These are phyloP conservation scores for Hetaerina titia DNA, from an alignment of 2,888 invertebrate genomes.

Conservation along the genomic window DNA sequence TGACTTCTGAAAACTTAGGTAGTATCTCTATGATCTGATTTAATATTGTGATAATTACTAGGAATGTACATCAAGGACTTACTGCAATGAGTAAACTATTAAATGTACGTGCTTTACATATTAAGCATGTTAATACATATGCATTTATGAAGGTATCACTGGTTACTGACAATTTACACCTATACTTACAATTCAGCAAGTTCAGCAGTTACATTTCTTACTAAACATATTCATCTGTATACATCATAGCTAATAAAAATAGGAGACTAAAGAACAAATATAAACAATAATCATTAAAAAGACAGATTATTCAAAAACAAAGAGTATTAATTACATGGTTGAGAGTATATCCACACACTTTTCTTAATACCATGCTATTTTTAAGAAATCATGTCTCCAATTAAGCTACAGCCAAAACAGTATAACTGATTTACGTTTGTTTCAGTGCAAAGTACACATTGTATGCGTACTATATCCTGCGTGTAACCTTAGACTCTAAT, in stretches of 20 bases:
- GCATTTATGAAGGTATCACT: not conserved
- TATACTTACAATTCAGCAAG: not conserved
- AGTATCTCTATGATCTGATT: no score
- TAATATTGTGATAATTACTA: no score
- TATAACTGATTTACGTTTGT: not conserved
- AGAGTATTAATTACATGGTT: not conserved
- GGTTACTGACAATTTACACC: not conserved
- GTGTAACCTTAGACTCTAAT: not conserved
- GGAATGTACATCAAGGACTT: not conserved
- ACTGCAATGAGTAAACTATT: not conserved
- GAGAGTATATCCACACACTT: not conserved
- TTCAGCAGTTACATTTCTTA: not conserved
- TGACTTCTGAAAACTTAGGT: no score
- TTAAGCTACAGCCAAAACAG: not conserved
- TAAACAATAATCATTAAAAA: not conserved
- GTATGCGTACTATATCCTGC: not conserved
- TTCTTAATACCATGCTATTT: not conserved
- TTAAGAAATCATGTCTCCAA: not conserved
- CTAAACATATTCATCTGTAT: not conserved
- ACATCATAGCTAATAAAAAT: not conserved
- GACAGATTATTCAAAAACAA: not conserved
- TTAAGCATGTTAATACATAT: not conserved
- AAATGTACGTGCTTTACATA: not conserved
- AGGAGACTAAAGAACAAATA: not conserved
- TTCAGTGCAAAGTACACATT: not conserved